These are phyloP conservation scores for Lanius ludovicianus DNA, from an alignment of 2,113 vertebrate species.

Conservation along the genomic window DNA sequence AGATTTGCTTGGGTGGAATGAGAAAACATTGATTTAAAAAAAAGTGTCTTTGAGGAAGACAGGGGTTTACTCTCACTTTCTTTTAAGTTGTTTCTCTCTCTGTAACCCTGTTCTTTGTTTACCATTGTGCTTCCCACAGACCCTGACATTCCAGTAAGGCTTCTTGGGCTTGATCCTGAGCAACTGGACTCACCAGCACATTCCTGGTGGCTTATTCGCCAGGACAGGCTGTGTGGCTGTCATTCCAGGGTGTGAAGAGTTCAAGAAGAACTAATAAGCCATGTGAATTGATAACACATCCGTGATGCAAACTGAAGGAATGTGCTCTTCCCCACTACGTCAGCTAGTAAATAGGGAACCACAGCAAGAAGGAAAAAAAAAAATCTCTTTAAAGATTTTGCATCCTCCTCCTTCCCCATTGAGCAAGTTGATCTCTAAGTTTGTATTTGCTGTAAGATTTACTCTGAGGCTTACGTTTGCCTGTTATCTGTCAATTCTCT, in stretches of 20 bases:
- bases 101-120: conserved; percentile 42
- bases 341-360: neutral
- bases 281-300: neutral
- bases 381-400: neutral
- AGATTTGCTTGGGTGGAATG: neutral
- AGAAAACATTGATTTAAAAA: neutral
- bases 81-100: conserved; percentile 40
- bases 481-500: conserved; percentile 7
- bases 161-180: conserved; percentile 33
- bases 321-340: neutral
- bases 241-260: neutral
- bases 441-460: conserved; percentile 6
- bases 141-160: conserved; percentile 6
- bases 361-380: neutral
- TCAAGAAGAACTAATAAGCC: conserved; percentile 2
- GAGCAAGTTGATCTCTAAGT: neutral
- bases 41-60: neutral
- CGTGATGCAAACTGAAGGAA: neutral
- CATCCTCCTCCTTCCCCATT: neutral
- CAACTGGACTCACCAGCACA: neutral
- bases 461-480: neutral
- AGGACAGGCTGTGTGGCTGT: neutral
- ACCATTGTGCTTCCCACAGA: conserved; percentile 44
- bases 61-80: neutral
- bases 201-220: neutral